Evolutionary conservation across 2,888 invertebrate species (phyloP), one percentile per base, ranked within the genome.

Genomic region (Phyllotreta cruciferae): DNA sequence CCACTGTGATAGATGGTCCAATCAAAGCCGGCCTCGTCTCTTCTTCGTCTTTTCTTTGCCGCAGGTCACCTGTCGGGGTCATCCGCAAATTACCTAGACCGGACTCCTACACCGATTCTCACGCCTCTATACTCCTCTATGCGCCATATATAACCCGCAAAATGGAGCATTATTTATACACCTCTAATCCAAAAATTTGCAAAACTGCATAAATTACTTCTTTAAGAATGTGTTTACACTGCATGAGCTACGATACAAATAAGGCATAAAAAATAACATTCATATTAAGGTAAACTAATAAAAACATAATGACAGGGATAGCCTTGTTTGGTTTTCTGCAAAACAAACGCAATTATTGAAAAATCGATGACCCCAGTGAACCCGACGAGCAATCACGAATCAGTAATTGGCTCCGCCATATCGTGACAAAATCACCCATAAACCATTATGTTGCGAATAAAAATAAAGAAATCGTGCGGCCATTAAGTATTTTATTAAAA

Each of bases 1-100:
- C 60, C 78, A 75, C 76, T 77, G 82, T 84, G 85, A 85, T 85
- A 84, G 85, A 85, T 84, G 82, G 83, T 82, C 85, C 85, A 85
- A 85, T 85, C 84, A 60, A 57, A 61, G 57, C 52, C 52, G 54
- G 36, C 53, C 53, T 61, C 42, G 64, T 62, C 58, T 58, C 60
- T 60, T 60, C 56, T 50, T 47, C 38, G 45, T 53, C 56, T 37
- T 55, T 10, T 63, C 63, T 63, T 38, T 64, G 71, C 75, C 73
- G 73, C 77, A 70, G 75, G 75, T 77, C 76, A 77, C 75, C 75
- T 72, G 73, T 65, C 67, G 69, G 75, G 77, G 77, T 77, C 76
- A 76, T 70, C 73, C 66, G 68, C 73, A 72, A 74, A 75, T 75
- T 74, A 70, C 73, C 60, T 52, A 53, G 57, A 57, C 62, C 66